phyloP scores from a whole-genome alignment of 2,113 vertebrate species.

The Ploceus nigricollis region DNA sequence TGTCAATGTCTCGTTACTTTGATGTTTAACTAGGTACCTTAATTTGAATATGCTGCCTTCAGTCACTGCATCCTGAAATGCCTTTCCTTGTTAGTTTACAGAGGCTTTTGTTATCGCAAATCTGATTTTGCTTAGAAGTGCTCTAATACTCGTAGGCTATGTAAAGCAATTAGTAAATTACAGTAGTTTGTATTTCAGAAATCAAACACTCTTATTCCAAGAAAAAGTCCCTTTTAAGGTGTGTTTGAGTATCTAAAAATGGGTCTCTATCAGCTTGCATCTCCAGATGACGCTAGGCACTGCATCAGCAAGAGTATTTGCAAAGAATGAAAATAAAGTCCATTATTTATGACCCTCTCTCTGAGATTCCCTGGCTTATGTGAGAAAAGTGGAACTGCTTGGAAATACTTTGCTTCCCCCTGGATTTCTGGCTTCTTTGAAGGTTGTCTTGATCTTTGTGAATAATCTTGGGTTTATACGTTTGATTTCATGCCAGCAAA shows the following conservation, averaged over 20 bases:
- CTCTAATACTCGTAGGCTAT: neutral
- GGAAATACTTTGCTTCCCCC: conserved; percentile 12
- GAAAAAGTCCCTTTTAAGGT: neutral
- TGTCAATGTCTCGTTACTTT: neutral
- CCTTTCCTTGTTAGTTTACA: neutral
- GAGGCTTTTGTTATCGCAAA: neutral
- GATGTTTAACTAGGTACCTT: neutral
- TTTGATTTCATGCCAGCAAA: conserved; percentile 49
- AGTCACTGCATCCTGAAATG: neutral
- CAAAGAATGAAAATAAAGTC: conserved; percentile 36
- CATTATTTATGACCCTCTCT: conserved; percentile 42
- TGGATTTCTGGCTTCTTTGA: conserved; percentile 58
- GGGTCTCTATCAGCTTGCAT: neutral
- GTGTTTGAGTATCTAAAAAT: neutral
- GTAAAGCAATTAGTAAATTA: neutral
- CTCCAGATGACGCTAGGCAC: neutral
- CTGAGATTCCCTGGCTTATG: neutral
- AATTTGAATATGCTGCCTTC: neutral
- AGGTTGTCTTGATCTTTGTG: conserved; percentile 51
- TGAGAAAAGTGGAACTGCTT: conserved; percentile 9
- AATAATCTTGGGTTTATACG: conserved; percentile 24
- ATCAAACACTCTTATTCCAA: neutral
- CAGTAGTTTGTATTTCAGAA: neutral
- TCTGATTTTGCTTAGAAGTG: neutral
- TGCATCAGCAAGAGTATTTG: neutral